Base-by-base conservation (phyloP, 2,113 vertebrate species). In the Gulo gulo region DNA sequence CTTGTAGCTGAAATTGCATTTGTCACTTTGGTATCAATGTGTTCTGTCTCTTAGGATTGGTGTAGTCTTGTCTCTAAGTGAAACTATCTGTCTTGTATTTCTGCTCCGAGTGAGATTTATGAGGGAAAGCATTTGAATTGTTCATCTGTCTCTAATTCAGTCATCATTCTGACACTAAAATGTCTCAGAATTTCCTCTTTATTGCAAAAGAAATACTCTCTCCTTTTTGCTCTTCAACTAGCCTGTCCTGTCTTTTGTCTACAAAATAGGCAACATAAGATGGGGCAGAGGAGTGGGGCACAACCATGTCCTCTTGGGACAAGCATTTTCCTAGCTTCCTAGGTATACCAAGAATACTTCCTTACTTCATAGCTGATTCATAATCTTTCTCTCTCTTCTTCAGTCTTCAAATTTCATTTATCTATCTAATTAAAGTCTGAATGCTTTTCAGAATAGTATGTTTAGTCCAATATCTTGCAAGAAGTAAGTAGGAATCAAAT, bases 121-220 rank as follows among this genome's bases (percentile, higher is more conserved):
- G 95, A 96, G 67, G 76, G 18, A 57, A 95, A 94, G 63, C 61
- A 67, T 50, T 76, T 96, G 78, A 97, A 98, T 96, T 95, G 45
- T 83, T 98, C 97, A 88, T 95, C 88, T 94, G 9, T 88, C 79
- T 97, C 97, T 97, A 95, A 98, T 98, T 98, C 90, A 98, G 65
- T 96, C 91, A 97, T 92, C 96, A 95, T 88, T 86, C 63, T 98
- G 95, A 96, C 94, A 97, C 91, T 50, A 94, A 94, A 95, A 81
- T 45, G 92, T 76, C 71, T 92, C 87, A 36, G 59, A 97, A 94
- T 69, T 96, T 97, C 94, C 69, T 86, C 50, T 93, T 79, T 94
- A 91, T 92, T 83, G 55, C 50, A 7, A 61, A 97, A 52, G 9
- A 86, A 47, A 83, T 95, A 1, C 76, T 97, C 88, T 42, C 18